Evolutionary conservation across 2,113 vertebrate species (phyloP), one percentile per base, ranked within the genome.

Genomic region (Xyliphius kryptos): DNA sequence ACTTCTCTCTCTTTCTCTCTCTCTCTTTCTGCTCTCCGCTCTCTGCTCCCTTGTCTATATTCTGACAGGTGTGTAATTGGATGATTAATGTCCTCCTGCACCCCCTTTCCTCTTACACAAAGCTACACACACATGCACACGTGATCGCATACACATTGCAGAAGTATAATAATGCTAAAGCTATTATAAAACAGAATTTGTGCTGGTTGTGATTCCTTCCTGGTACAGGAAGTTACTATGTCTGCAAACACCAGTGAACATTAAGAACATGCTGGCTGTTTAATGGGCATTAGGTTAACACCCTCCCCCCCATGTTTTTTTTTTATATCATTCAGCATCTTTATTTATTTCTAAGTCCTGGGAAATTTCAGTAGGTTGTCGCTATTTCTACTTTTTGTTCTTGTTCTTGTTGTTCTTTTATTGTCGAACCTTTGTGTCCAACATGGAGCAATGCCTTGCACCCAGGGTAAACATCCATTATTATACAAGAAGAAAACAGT

Each of bases 31-130:
- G 11, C 21, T 9, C 17, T 43, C n/a, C n/a, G n/a, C 53, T n/a
- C 65, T 68, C 68, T 69, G 13, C 63, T 70, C 73, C 66, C 84
- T 86, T 87, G 82, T 87, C 80, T 83, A 75, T 72, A 79, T 75
- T 79, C 83, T 89, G 87, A 88, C 88, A 90, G 86, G 87, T 90
- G 86, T 87, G 84, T 90, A 90, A 90, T 90, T 85, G 81, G 80
- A 87, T 90, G 88, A 90, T 89, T 87, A 85, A 90, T 86, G 85
- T 82, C 76, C 80, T 48, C 54, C 53, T 74, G 49, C 59, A 44
- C 66, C 56, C 71, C 56, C 63, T 67, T 61, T 62, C 65, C 62
- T 21, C 43, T 46, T 57, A 22, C 22, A 64, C 64, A 43, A 59
- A 48, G 58, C 48, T 36, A 38, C 48, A 32, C 53, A 54, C 50